Conservation (phyloP, 1,140 invertebrate genomes). For the Tenebrio molitor region DNA sequence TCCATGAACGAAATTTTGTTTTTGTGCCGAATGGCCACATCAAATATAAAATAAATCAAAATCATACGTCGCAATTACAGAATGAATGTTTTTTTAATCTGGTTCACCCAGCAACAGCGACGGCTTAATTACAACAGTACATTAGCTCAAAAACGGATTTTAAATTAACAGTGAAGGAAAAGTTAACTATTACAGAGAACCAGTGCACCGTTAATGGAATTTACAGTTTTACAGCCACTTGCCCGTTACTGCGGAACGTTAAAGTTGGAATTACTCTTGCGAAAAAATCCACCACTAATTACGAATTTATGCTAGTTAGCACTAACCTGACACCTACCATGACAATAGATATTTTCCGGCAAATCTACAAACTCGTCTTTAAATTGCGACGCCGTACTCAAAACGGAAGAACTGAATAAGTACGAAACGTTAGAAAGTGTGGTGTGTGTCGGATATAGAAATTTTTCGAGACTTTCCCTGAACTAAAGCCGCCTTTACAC, state of each 20-base stretch:
- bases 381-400: neutral
- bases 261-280: slow-evolving; percentile 26
- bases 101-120: neutral
- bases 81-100: too few relatives aligned
- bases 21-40: neutral
- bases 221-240: slow-evolving; percentile 30
- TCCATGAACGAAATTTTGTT: neutral
- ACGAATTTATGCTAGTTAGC: slow-evolving; percentile 23
- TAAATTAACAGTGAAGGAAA: neutral
- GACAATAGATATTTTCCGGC: too few relatives aligned
- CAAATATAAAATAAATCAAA: too few relatives aligned
- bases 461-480: neutral
- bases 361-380: neutral
- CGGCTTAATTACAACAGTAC: slow-evolving; percentile 5
- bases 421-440: neutral
- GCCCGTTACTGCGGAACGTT: slow-evolving; percentile 16
- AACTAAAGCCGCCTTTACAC: neutral
- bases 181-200: slow-evolving; percentile 13
- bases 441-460: neutral
- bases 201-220: slow-evolving; percentile 35
- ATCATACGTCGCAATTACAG: too few relatives aligned
- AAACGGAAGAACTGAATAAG: neutral
- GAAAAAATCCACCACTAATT: slow-evolving; percentile 18
- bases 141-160: slow-evolving; percentile 1
- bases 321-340: slow-evolving; percentile 1